Conservation (phyloP, 2,888 invertebrate genomes). For the Eubasilissa splendida region DNA sequence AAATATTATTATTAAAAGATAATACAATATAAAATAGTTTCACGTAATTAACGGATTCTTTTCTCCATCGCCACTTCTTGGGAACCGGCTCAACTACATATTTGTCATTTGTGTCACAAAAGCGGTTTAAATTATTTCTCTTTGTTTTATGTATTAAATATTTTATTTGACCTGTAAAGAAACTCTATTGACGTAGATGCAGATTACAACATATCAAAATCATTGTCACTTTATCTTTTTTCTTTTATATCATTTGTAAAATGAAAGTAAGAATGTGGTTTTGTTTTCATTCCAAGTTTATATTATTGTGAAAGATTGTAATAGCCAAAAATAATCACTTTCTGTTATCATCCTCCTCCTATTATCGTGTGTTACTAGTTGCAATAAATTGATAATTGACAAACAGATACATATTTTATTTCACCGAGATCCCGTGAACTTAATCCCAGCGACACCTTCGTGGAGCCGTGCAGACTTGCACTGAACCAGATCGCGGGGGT, state of each 20-base stretch:
- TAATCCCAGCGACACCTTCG: too few relatives aligned
- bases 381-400: constrained; percentile 68
- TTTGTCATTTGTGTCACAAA: constrained; percentile 1
- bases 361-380: constrained; percentile 75
- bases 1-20: constrained; percentile 33
- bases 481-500: too few relatives aligned
- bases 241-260: constrained; percentile 41
- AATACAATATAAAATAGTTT: constrained; percentile 35
- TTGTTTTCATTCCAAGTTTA: constrained; percentile 34
- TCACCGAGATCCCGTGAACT: too few relatives aligned
- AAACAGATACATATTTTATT: constrained; percentile 42
- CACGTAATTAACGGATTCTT: constrained; percentile 28
- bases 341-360: constrained; percentile 65
- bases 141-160: background rate
- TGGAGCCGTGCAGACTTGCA: too few relatives aligned
- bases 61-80: constrained; percentile 26
- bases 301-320: constrained; percentile 25
- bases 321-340: constrained; percentile 34
- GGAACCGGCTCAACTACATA: background rate
- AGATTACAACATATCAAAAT: constrained; percentile 46
- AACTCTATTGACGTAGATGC: constrained; percentile 19
- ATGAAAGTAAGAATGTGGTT: constrained; percentile 32
- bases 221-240: constrained; percentile 30
- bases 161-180: constrained; percentile 18
- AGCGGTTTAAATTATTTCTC: too few relatives aligned